Evolutionary conservation across 1,140 invertebrate genomes (phyloP), one percentile per base, ranked within the genome.

Genomic region (Andricus grossulariae): DNA sequence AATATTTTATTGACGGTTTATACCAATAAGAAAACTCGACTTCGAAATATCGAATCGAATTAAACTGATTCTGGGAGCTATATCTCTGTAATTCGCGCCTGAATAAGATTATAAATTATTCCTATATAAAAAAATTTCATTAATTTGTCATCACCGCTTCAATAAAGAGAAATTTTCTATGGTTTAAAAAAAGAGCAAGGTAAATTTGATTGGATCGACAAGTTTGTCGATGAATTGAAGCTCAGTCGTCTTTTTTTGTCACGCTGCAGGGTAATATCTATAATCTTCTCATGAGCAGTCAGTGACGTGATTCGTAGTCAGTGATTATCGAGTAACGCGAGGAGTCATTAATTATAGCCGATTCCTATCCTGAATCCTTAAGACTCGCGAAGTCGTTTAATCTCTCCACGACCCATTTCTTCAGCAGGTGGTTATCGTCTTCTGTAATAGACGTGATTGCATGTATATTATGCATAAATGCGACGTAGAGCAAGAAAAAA

Each of bases 321-420:
- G 81, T 82, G 82, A 85, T 85, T 84, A 86, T 84, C 81, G 80
- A 80, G 82, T 82, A 81, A 83, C 80, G 81, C 82, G 78, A 79
- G 81, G 82, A 82, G 84, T 88, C 83, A 80, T 88, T 88, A 87
- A 86, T 86, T 87, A 85, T 85, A 79, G 82, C 83, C 78, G 60
- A 71, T 45, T 81, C 57, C 52, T 75, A 51, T 80, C n/a, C 57
- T 73, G 57, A 66, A 39, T 80, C 72, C 77, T 74, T 78, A 76
- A 21, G 71, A 49, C 72, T 80, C 74, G 73, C 52, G 32, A 32
- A 78, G 81, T 78, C 82, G 80, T 85, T 86, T 86, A 84, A 82
- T 81, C 78, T 70, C 77, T 32, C 52, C 74, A 81, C 81, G 83
- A 88, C 82, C 84, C 82, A 83, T 83, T 88, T 84, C 81, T 83